phyloP scores from a whole-genome alignment of 2,797 vertebrate species.

The Acrocephalus scirpaceus region DNA sequence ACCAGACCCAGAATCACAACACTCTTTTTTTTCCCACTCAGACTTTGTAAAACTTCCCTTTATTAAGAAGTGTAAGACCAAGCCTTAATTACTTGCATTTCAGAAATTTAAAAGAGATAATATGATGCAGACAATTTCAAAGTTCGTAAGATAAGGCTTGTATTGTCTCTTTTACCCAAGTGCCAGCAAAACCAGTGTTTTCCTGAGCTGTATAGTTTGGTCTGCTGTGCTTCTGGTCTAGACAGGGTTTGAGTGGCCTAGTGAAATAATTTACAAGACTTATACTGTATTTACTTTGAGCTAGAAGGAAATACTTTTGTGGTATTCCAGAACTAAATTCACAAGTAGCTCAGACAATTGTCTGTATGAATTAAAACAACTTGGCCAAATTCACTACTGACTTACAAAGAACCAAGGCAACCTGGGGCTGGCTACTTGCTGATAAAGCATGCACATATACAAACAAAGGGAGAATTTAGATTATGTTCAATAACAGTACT shows the following conservation, averaged over 20 bases:
- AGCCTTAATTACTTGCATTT: neutral
- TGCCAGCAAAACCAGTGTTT: neutral
- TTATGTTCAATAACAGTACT: neutral
- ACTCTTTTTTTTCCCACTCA: neutral
- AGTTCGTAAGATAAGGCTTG: neutral
- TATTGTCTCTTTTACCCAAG: neutral
- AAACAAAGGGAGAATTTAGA: neutral
- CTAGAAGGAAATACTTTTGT: neutral
- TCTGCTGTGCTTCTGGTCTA: neutral
- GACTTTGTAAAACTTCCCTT: neutral
- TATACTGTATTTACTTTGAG: neutral
- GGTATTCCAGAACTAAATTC: neutral
- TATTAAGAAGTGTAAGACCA: neutral
- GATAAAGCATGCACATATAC: neutral
- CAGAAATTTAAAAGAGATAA: neutral
- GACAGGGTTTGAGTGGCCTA: neutral
- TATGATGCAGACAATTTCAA: neutral
- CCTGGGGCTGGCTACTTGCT: neutral
- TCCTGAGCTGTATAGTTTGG: neutral
- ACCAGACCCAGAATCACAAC: neutral
- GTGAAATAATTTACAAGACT: neutral
- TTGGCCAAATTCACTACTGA: neutral
- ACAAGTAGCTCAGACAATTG: neutral
- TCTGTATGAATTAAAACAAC: neutral
- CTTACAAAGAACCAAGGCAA: neutral